Conservation (phyloP, 2,797 vertebrate species). For the Xenopus petersii region DNA sequence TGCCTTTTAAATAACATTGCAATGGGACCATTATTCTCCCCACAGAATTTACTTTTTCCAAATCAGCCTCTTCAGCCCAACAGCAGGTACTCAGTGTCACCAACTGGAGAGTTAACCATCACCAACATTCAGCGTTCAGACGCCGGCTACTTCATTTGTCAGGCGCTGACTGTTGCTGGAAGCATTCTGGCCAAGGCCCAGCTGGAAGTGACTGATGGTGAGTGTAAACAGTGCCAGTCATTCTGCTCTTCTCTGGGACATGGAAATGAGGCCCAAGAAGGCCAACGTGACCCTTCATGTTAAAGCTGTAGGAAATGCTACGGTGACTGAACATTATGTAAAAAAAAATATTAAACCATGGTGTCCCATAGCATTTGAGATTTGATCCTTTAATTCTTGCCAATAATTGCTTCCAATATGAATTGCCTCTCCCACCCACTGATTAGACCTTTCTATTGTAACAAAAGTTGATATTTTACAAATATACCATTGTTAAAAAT, state of each 20-base stretch:
- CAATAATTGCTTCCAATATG: conserved; percentile 21
- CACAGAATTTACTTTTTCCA: conserved; percentile 94
- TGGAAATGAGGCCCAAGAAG: conserved; percentile 8
- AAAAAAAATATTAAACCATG: background rate
- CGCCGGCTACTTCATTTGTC: conserved; percentile 95
- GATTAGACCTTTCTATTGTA: too few relatives aligned
- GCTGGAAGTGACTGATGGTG: conserved; percentile 98
- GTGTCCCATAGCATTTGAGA: conserved; percentile 40
- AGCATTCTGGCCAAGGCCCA: conserved; percentile 98
- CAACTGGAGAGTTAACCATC: conserved; percentile 90
- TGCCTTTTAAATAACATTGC: background rate
- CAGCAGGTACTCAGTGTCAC: conserved; percentile 90
- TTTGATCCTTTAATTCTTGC: conserved; percentile 29
- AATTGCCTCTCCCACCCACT: too few relatives aligned
- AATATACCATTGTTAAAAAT: too few relatives aligned
- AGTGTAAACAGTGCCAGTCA: conserved; percentile 55
- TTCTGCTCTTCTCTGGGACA: conserved; percentile 26
- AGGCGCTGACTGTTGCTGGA: conserved; percentile 94
- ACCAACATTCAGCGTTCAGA: conserved; percentile 89
- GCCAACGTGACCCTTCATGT: conserved; percentile 20
- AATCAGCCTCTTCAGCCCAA: conserved; percentile 95
- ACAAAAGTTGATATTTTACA: too few relatives aligned
- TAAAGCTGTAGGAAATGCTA: conserved; percentile 40
- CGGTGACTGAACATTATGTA: conserved; percentile 34
- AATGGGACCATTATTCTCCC: conserved; percentile 46